Base-by-base conservation (phyloP, 2,888 invertebrate species). In the Synanthedon myopaeformis region DNA sequence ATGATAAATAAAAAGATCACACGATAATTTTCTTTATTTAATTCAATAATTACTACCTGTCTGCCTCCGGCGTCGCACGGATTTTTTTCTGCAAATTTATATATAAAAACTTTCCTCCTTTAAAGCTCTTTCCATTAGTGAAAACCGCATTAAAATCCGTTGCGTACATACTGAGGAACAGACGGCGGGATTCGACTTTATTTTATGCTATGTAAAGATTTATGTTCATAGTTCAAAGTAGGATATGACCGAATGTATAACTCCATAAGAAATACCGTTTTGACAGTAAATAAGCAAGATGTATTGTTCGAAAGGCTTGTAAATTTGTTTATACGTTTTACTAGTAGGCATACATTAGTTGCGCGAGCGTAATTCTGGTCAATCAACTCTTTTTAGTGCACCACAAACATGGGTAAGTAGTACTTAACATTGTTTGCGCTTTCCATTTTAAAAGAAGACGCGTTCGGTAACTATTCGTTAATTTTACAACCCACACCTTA, bases 391-490 rank as follows among this genome's bases (percentile, higher is more conserved):
- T 63, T 61, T 68, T 66, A 63, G 62, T 61, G 12, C 45, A 65
- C 63, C 61, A 45, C 45, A 45, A 45, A 45, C 45, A 45, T 13
- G 14, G n/a, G 45, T 45, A 45, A 14, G 45, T 13, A 66, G 23
- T 61, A 64, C 69, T 70, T 57, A 57, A 57, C 56, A 53, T 51
- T 70, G 66, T 72, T 70, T 66, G 66, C 67, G 61, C 68, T 72
- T 70, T 70, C 70, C 68, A 72, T 70, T 70, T 66, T 65, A 64
- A 64, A 19, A 72, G 68, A 49, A 45, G 45, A 45, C 45, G n/a
- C 45, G 45, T 13, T 45, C 45, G 45, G 45, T 45, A n/a, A 45
- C 45, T 45, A 51, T 41, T 41, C 41, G 14, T 41, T 51, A 11
- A 41, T 41, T 51, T 45, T 45, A 45, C 45, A 13, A 14, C 45